Conservation (phyloP, 2,888 invertebrate genomes). For the Hanleya hanleyi region DNA sequence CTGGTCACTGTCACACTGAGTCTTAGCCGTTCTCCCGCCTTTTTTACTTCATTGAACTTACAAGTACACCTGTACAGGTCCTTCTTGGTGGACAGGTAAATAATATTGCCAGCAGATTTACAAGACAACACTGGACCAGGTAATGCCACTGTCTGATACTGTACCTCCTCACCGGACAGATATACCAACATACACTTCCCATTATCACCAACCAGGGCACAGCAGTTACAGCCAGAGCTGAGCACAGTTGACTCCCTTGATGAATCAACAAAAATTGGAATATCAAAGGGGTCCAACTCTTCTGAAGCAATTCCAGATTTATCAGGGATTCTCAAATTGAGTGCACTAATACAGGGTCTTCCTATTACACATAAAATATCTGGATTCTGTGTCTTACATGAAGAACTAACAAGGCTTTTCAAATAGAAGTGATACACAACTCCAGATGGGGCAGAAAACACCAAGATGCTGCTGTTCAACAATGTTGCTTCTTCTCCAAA, state of each 20-base stretch:
- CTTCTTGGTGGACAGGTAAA: neutral
- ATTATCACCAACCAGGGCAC: neutral
- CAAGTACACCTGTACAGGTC: neutral
- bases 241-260: neutral
- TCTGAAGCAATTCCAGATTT: no score
- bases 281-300: no score
- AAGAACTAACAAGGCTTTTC: no score
- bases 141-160: neutral
- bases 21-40: neutral
- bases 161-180: neutral
- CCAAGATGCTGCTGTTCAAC: neutral
- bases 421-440: neutral
- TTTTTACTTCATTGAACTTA: neutral
- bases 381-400: no score
- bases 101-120: neutral
- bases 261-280: no score
- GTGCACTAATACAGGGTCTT: no score
- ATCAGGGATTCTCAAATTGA: no score
- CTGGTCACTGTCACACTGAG: neutral
- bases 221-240: no score
- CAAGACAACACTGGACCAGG: neutral
- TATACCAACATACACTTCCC: neutral
- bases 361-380: no score
- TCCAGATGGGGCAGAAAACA: neutral
- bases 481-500: neutral